A percentile compares a stretch with the other conserved stretches of the same genome.
Conservation (phyloP, 2,113 vertebrate genomes). For the Channa argus region DNA sequence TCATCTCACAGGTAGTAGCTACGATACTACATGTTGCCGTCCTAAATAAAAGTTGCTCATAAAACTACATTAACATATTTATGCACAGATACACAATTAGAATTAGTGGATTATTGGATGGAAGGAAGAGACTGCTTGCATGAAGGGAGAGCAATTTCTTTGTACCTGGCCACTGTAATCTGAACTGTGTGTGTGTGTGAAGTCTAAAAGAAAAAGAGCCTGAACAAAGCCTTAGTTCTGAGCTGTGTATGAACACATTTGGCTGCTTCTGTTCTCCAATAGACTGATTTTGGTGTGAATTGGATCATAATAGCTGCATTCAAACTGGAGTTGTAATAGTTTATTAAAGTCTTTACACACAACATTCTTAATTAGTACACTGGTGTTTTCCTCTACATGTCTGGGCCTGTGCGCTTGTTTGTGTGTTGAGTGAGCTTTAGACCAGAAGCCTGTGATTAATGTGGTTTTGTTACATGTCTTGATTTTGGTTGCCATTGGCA, state of each 20-base stretch:
- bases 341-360: conserved; percentile 21
- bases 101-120: background rate
- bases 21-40: conserved; percentile 38
- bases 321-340: background rate
- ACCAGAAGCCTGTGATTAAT: conserved; percentile 19
- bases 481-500: conserved; percentile 1
- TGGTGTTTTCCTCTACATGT: conserved; percentile 40
- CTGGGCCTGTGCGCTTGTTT: conserved; percentile 23
- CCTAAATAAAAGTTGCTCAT: conserved; percentile 49
- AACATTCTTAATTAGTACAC: conserved; percentile 37
- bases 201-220: background rate
- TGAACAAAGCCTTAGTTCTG: too few species aligned
- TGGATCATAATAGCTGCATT: conserved; percentile 3
- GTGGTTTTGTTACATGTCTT: conserved; percentile 35
- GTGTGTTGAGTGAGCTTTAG: conserved; percentile 8
- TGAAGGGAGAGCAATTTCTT: conserved; percentile 22
- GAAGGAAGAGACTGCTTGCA: conserved; percentile 13
- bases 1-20: conserved; percentile 47
- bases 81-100: background rate
- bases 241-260: too few species aligned
- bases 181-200: conserved; percentile 21
- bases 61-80: conserved; percentile 19
- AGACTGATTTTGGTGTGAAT: background rate
- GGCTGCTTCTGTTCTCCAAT: background rate
- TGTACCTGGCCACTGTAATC: conserved; percentile 49